Evolutionary conservation across 1,140 invertebrate genomes (phyloP), one percentile per base, ranked within the genome.

Genomic region (Drosophila sp.): DNA sequence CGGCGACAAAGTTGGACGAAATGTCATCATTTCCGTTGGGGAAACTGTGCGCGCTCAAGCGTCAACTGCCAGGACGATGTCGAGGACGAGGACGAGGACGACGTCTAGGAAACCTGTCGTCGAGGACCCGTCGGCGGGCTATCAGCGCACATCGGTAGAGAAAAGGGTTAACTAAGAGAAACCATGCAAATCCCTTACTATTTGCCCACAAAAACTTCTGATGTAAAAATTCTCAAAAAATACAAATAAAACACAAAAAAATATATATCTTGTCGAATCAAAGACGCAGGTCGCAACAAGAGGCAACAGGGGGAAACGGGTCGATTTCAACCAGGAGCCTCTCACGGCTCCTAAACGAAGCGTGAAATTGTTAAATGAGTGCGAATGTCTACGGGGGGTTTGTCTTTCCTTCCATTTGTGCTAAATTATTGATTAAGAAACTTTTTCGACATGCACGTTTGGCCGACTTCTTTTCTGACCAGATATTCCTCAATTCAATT

Each of bases 301-400:
- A 46, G 45, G 2, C 11, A 27, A 16, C 7, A 8, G 27, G 57
- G 61, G 25, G 46, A 13, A 38, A 29, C 32, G 34, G 29, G 25
- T 41, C 43, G 41, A 53, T 32, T 32, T 25, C n/a, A 46, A 14
- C 58, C 40, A 14, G 21, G 54, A 40, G 53, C 71, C 71, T 71
- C 76, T 75, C 58, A 86, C 75, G 81, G 46, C 66, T 56, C 75
- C 72, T 81, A 81, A 89, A 90, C 84, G 84, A 89, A 89, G 86
- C 86, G 80, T 89, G 70, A 89, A 89, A 90, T 89, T 90, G 84
- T 90, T 90, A 91, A 90, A 87, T 90, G 81, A 90, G 89, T 90
- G 89, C 79, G 70, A 90, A 87, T 56, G 63, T 73, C 76, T 71
- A 64, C 57, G 38, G 54, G 53, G 36, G 9, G 50, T 27, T 21